Conservation (phyloP, 2,113 vertebrate genomes). For the Xenus cinereus region DNA sequence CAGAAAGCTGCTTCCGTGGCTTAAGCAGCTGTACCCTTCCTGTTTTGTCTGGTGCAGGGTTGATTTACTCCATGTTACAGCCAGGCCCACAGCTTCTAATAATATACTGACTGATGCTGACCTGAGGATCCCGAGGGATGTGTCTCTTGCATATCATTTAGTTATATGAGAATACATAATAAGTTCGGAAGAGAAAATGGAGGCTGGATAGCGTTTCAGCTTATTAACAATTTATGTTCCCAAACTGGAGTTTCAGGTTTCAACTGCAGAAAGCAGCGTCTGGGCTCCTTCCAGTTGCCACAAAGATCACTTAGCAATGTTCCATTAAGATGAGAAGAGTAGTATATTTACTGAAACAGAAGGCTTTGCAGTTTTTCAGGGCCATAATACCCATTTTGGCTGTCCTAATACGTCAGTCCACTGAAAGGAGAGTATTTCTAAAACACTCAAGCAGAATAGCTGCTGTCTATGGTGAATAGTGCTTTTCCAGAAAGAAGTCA, state of each 20-base stretch:
- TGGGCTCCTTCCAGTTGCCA: slow-evolving; percentile 25
- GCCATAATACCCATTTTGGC: neutral
- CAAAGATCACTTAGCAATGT: slow-evolving; percentile 11
- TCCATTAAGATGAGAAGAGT: slow-evolving; percentile 39
- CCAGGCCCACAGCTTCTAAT: neutral
- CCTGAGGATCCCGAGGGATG: neutral
- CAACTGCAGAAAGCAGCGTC: neutral
- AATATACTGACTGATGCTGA: neutral
- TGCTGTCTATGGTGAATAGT: neutral
- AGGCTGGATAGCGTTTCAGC: neutral
- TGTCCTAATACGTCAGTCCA: neutral
- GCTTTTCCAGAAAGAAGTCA: slow-evolving; percentile 16
- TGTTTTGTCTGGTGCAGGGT: neutral
- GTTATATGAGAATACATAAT: neutral
- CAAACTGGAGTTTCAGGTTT: slow-evolving; percentile 4
- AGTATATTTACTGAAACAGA: slow-evolving; percentile 10
- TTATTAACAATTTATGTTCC: slow-evolving; percentile 59
- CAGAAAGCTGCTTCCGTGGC: neutral
- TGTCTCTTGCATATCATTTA: neutral
- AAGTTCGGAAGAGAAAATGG: neutral
- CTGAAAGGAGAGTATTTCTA: neutral
- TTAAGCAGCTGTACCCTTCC: neutral
- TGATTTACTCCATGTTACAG: neutral
- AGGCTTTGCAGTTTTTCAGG: neutral
- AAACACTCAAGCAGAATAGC: neutral